Conservation (phyloP, 1,140 invertebrate genomes). For the Arctopsyche grandis region DNA sequence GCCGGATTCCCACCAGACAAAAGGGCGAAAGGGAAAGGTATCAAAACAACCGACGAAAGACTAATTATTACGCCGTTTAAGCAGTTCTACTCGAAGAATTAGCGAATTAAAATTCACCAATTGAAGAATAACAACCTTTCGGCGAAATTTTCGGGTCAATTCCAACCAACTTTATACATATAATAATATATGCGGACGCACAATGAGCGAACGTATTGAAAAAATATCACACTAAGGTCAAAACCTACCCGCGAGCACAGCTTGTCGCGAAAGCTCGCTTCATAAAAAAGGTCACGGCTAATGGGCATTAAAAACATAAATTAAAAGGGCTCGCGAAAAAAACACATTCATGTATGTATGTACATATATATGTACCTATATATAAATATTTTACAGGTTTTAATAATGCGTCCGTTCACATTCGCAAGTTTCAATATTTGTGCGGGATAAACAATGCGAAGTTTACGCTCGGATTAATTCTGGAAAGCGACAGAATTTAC, state of each 20-base stretch:
- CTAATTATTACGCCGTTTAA: constrained; percentile 24
- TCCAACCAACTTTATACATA: too few relatives aligned
- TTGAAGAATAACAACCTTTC: constrained; percentile 25
- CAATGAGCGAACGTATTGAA: not conserved
- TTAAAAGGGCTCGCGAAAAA: constrained; percentile 31
- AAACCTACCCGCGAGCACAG: not conserved
- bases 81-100: constrained; percentile 17
- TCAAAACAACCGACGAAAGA: constrained; percentile 28
- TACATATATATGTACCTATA: not conserved
- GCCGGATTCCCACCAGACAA: not conserved
- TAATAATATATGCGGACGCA: too few relatives aligned
- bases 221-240: constrained; percentile 34
- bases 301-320: constrained; percentile 40
- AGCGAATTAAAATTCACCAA: constrained; percentile 32
- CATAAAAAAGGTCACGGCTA: constrained; percentile 37
- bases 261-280: not conserved
- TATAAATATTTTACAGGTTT: too few relatives aligned
- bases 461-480: not conserved
- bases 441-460: not conserved
- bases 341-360: not conserved
- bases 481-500: not conserved
- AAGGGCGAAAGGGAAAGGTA: constrained; percentile 9
- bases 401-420: not conserved
- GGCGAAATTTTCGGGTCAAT: too few relatives aligned
- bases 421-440: too few relatives aligned